phyloP scores from a whole-genome alignment of 2,113 vertebrate species.

The Chiloscyllium plagiosum region DNA sequence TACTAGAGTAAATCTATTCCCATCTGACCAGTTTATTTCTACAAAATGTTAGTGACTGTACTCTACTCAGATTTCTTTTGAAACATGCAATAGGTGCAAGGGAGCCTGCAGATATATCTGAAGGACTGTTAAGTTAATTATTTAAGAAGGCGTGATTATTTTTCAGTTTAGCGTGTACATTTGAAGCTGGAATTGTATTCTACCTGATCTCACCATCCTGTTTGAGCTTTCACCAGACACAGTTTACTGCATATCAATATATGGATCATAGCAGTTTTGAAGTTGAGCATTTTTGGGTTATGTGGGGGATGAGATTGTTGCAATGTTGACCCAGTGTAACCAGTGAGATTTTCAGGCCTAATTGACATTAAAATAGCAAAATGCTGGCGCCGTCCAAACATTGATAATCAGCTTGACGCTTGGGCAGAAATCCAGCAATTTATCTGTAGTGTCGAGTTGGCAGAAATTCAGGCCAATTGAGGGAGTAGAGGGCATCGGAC shows the following conservation, averaged over 20 bases:
- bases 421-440: not conserved
- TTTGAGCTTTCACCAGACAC: not conserved
- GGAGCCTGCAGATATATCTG: not conserved
- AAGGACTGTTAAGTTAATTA: not conserved
- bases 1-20: conserved; percentile 20
- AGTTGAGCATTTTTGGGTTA: not conserved
- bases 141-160: not conserved
- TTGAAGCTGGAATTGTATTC: not conserved
- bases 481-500: not conserved
- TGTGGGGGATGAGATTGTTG: not conserved
- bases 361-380: not conserved
- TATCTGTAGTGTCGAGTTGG: not conserved
- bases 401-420: not conserved
- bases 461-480: not conserved
- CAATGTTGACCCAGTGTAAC: not conserved
- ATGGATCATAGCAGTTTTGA: not conserved
- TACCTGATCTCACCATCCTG: not conserved
- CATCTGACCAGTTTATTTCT: not conserved
- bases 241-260: too few relatives aligned
- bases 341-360: not conserved
- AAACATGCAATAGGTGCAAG: not conserved
- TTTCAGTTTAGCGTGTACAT: not conserved
- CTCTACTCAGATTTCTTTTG: not conserved
- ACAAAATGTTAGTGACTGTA: not conserved
- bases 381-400: not conserved